phyloP scores from a whole-genome alignment of 2,113 vertebrate genomes.

The Marmota monax region DNA sequence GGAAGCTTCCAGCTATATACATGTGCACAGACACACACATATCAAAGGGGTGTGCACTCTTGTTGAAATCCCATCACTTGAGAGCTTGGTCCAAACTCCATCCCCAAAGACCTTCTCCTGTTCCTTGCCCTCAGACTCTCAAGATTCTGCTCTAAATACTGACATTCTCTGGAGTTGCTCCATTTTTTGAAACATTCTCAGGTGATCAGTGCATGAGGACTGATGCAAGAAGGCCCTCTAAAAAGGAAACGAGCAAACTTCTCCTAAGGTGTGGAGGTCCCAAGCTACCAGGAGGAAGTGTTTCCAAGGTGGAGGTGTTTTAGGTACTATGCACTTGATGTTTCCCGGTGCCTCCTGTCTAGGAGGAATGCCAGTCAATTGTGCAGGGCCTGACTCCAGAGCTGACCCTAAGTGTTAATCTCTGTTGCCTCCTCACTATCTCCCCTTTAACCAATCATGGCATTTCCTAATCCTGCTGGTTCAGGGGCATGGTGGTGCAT shows the following conservation, averaged over 20 bases:
- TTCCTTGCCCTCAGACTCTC: not conserved
- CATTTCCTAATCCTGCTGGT: not conserved
- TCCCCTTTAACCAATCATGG: not conserved
- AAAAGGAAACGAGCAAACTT: slow-evolving; percentile 26
- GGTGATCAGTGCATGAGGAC: not conserved
- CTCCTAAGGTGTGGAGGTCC: not conserved
- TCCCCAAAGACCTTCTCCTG: not conserved
- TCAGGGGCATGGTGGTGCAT: too few species aligned
- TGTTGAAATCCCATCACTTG: not conserved
- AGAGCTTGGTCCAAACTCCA: not conserved
- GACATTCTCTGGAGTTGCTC: not conserved
- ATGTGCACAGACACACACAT: not conserved
- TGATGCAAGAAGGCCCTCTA: not conserved
- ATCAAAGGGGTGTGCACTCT: not conserved
- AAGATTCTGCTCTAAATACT: not conserved
- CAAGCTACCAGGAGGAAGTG: not conserved
- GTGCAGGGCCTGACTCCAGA: not conserved
- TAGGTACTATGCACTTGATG: not conserved
- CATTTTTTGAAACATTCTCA: slow-evolving; percentile 5
- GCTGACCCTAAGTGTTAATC: not conserved
- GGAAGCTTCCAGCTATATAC: not conserved
- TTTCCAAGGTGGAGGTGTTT: not conserved
- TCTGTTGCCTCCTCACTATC: not conserved
- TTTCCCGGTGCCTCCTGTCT: not conserved
- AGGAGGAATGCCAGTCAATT: not conserved